Percentiles rank a stretch among this genome's conserved stretches.
Evolutionary conservation across 1,140 invertebrate genomes (phyloP).

Genomic region (Magallana ariakensis): DNA sequence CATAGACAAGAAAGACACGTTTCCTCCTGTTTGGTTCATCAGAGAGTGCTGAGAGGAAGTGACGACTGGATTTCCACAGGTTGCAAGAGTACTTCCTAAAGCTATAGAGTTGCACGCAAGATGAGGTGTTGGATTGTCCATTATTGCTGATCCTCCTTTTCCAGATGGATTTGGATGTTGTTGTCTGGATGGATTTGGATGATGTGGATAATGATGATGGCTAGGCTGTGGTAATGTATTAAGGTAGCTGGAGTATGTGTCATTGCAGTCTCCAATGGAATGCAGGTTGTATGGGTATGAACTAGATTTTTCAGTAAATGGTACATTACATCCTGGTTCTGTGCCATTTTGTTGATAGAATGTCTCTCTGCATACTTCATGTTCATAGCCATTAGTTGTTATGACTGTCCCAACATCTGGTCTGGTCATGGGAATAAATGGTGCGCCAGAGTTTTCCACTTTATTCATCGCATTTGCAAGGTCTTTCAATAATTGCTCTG

Average conservation of each 20-base stretch:
- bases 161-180: not conserved
- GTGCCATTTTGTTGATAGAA: not conserved
- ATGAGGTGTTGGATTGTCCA: not conserved
- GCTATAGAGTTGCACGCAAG: not conserved
- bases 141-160: not conserved
- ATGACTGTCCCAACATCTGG: not conserved
- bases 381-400: not conserved
- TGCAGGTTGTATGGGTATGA: not conserved
- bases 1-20: not conserved
- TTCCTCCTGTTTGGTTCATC: not conserved
- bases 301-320: not conserved
- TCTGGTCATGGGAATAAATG: not conserved
- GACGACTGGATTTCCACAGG: not conserved
- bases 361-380: not conserved
- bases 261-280: not conserved
- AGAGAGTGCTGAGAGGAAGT: not conserved
- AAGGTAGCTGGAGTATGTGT: not conserved
- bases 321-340: not conserved
- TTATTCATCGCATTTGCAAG: constrained; percentile 1
- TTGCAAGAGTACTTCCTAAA: not conserved
- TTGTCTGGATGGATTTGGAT: too few relatives aligned
- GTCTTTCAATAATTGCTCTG: constrained; percentile 23
- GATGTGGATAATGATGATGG: not conserved
- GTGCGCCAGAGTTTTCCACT: not conserved
- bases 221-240: not conserved